These are phyloP conservation scores for Trichogramma dendrolimi DNA, from an alignment of 2,888 invertebrate species.

Conservation along the genomic window DNA sequence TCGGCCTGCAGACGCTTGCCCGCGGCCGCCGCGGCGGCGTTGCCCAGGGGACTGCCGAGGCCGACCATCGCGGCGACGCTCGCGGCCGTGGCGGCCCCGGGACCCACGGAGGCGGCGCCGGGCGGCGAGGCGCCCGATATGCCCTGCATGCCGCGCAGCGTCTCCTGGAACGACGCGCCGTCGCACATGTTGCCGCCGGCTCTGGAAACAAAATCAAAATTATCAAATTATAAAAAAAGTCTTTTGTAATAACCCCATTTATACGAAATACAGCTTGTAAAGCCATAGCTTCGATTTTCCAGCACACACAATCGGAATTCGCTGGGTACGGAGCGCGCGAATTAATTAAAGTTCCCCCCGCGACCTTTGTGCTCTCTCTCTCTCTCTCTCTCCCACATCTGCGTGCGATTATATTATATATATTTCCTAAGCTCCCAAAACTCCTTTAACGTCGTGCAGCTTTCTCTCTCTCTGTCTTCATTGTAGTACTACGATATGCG, in stretches of 20 bases:
- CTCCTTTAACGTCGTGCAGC: no score
- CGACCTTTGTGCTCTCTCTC: background rate
- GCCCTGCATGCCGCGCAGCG: constrained; percentile 61
- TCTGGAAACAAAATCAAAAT: constrained; percentile 51
- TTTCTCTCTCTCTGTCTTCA: no score
- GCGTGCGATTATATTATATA: background rate
- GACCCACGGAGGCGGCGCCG: constrained; percentile 58
- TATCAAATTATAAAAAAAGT: background rate
- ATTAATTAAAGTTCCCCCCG: no score
- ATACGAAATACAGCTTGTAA: no score
- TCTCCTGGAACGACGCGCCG: constrained; percentile 61
- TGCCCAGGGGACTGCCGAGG: constrained; percentile 48
- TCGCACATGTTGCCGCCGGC: constrained; percentile 74
- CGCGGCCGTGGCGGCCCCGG: constrained; percentile 44
- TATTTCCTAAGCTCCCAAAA: background rate
- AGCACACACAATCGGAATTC: no score
- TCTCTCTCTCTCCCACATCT: background rate
- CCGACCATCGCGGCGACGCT: constrained; percentile 46
- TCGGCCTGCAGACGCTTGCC: constrained; percentile 68
- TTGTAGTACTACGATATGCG: background rate
- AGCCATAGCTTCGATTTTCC: no score
- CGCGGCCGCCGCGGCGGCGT: constrained; percentile 53
- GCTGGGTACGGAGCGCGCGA: no score
- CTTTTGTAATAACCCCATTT: no score
- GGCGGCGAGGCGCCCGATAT: constrained; percentile 55